Percentiles rank a stretch among this genome's conserved stretches.
Evolutionary conservation across 2,888 invertebrate genomes (phyloP).

Genomic region (Acrobasis consociella): DNA sequence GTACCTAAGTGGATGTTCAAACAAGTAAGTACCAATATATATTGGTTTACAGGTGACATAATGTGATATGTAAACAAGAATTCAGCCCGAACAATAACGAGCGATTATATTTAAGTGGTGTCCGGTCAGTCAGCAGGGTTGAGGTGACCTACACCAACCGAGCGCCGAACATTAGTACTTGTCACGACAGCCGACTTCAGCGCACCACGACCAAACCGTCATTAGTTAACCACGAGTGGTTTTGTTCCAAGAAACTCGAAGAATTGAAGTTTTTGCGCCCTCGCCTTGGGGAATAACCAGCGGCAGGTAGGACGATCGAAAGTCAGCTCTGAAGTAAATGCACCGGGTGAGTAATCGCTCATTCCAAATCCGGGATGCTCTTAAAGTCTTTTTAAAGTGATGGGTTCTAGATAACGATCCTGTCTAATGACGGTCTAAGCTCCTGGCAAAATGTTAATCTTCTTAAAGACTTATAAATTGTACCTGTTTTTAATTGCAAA

Average conservation of each 20-base stretch:
- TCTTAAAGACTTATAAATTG: neutral
- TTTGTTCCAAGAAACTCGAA: constrained; percentile 49
- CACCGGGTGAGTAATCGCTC: constrained; percentile 56
- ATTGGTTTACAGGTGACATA: neutral
- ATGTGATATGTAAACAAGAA: neutral
- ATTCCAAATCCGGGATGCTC: constrained; percentile 39
- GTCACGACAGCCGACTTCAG: constrained; percentile 41
- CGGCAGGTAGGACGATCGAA: constrained; percentile 68
- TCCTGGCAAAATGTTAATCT: neutral
- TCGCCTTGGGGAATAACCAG: constrained; percentile 68
- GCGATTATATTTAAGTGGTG: constrained; percentile 27
- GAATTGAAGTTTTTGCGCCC: constrained; percentile 68
- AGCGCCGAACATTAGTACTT: constrained; percentile 46
- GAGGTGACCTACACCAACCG: constrained; percentile 48
- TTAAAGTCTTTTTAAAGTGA: neutral
- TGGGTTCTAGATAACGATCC: neutral
- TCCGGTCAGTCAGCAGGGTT: constrained; percentile 38
- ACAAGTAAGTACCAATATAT: no score
- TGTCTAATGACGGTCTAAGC: neutral
- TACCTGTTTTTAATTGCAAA: neutral
- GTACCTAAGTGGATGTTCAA: no score
- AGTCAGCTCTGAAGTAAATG: constrained; percentile 62
- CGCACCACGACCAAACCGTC: constrained; percentile 42
- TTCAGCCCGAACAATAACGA: constrained; percentile 23
- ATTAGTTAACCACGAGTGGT: constrained; percentile 43